Conservation (phyloP, 2,888 invertebrate genomes). For the Antheraea yamamai region DNA sequence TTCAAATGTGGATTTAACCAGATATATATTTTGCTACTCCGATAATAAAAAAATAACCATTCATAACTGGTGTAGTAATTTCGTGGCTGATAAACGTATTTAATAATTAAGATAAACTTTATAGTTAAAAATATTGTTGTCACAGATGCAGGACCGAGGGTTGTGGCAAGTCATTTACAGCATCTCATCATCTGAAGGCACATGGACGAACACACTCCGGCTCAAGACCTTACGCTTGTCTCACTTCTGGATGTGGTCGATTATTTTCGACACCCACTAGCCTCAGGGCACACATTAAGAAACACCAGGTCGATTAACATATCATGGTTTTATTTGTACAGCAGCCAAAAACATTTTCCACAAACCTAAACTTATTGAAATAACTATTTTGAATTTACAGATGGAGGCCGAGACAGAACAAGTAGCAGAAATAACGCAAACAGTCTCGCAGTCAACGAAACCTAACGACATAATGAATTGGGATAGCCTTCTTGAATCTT, state of each 20-base stretch:
- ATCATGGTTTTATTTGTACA: background rate
- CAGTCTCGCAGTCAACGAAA: constrained; percentile 37
- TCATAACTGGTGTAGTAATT: too few species aligned
- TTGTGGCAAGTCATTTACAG: constrained; percentile 96
- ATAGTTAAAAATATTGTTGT: constrained; percentile 27
- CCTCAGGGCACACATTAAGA: constrained; percentile 89
- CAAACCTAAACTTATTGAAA: background rate
- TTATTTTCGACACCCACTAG: constrained; percentile 94
- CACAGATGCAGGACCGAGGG: constrained; percentile 89
- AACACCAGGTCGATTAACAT: constrained; percentile 82
- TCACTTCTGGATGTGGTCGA: constrained; percentile 85
- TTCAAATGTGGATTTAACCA: too few species aligned
- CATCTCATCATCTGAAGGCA: constrained; percentile 96
- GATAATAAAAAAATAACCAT: too few species aligned
- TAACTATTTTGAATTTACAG: constrained; percentile 37
- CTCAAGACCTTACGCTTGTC: constrained; percentile 90
- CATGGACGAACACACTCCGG: constrained; percentile 93
- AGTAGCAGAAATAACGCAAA: constrained; percentile 35
- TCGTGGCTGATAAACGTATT: too few species aligned
- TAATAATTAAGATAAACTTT: background rate
- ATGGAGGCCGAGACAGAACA: constrained; percentile 51
- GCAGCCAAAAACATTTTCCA: background rate
- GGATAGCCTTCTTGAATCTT: constrained; percentile 74
- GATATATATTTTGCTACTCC: too few species aligned
- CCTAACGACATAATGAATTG: constrained; percentile 62